Percentiles rank a stretch among this genome's conserved stretches.
Conservation (phyloP, 2,888 invertebrate genomes). For the Tridacna gigas region DNA sequence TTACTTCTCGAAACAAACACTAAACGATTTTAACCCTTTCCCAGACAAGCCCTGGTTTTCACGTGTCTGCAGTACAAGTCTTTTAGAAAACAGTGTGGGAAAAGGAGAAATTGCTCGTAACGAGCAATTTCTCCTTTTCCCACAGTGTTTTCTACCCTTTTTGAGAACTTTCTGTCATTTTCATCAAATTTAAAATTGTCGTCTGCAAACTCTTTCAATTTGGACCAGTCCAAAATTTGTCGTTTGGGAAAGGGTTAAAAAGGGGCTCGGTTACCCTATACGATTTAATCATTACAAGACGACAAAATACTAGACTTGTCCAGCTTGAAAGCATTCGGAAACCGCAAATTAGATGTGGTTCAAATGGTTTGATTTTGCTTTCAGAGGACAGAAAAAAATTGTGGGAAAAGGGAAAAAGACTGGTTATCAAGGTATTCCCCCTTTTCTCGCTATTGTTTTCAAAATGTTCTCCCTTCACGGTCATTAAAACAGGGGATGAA, state of each 20-base stretch:
- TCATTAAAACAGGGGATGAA: too few species aligned
- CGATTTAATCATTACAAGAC: background rate
- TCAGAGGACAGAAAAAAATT: too few species aligned
- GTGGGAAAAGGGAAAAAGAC: too few species aligned
- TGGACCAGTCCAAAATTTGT: too few species aligned
- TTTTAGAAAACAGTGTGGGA: background rate
- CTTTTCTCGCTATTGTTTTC: too few species aligned
- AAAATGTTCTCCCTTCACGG: too few species aligned
- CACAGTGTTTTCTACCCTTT: background rate
- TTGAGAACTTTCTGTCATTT: background rate
- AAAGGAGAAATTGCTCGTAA: background rate
- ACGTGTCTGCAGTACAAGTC: background rate
- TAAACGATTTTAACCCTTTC: background rate
- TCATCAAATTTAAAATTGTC: too few species aligned
- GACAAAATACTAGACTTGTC: background rate
- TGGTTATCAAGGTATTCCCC: too few species aligned
- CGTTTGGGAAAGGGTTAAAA: too few species aligned
- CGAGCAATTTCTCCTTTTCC: background rate
- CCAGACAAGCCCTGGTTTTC: background rate
- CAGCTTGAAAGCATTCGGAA: background rate
- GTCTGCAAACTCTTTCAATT: too few species aligned
- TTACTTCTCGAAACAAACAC: too few species aligned
- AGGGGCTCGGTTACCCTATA: too few species aligned
- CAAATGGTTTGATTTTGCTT: background rate
- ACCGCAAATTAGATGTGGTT: background rate